phyloP scores from a whole-genome alignment of 2,888 invertebrate genomes.

The Cistogaster globosa region DNA sequence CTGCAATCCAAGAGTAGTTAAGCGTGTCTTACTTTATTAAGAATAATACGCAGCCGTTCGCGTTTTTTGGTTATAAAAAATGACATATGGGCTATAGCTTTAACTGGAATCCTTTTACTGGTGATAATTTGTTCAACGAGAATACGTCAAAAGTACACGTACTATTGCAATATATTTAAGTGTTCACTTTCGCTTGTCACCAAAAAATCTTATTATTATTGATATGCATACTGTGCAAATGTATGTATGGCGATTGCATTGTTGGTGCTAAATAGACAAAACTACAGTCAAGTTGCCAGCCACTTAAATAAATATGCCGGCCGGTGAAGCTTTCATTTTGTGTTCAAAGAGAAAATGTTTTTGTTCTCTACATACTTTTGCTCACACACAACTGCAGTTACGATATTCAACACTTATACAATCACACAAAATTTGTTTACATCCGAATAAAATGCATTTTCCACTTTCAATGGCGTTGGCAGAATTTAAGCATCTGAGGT shows the following conservation, averaged over 20 bases:
- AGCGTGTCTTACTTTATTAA: not conserved
- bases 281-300: slow-evolving; percentile 13
- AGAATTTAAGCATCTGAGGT: slow-evolving; percentile 32
- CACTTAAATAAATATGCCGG: slow-evolving; percentile 40
- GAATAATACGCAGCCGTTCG: not conserved
- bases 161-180: not conserved
- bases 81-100: not conserved
- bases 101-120: not conserved
- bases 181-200: slow-evolving; percentile 11
- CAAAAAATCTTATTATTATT: not conserved
- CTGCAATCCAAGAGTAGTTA: not conserved
- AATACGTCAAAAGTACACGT: not conserved
- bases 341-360: slow-evolving; percentile 1
- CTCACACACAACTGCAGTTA: not conserved
- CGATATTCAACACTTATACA: not conserved
- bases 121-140: not conserved
- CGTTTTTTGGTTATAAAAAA: not conserved
- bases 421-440: slow-evolving; percentile 4
- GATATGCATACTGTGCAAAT: slow-evolving; percentile 5
- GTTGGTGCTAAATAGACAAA: slow-evolving; percentile 9
- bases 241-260: not conserved
- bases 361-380: not conserved
- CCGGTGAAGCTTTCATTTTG: slow-evolving; percentile 39
- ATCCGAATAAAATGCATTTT: slow-evolving; percentile 30
- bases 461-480: slow-evolving; percentile 36